These are phyloP conservation scores for Buteo buteo DNA, from an alignment of 2,113 vertebrate genomes.

Conservation along the genomic window DNA sequence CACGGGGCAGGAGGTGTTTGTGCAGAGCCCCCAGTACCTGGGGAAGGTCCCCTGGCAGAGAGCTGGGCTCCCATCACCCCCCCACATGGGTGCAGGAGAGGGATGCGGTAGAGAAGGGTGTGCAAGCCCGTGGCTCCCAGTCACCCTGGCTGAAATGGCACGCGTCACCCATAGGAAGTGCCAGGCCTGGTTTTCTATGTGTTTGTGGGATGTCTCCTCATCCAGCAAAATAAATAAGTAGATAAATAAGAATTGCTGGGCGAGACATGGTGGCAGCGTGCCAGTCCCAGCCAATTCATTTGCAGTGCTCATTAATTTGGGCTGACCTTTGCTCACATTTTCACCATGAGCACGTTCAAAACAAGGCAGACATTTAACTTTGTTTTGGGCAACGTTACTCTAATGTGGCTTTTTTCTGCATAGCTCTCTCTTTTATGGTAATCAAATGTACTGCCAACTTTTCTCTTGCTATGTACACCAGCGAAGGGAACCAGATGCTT, in stretches of 20 bases:
- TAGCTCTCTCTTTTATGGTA: constrained; percentile 77
- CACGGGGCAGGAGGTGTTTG: not conserved
- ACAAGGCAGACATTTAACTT: constrained; percentile 71
- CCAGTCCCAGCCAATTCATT: constrained; percentile 44
- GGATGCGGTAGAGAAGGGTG: not conserved
- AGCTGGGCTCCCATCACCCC: not conserved
- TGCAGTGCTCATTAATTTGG: constrained; percentile 63
- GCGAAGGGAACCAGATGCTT: constrained; percentile 79
- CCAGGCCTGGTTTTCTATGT: not conserved
- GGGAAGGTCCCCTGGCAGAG: not conserved
- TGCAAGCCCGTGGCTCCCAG: accelerated
- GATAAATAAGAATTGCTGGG: constrained; percentile 4
- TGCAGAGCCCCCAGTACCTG: not conserved
- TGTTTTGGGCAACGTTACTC: constrained; percentile 70
- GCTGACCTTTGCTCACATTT: constrained; percentile 62
- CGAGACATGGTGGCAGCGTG: constrained; percentile 8
- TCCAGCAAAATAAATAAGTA: constrained; percentile 7
- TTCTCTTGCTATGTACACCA: constrained; percentile 74
- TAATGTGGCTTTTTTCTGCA: constrained; percentile 73
- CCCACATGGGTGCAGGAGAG: not conserved
- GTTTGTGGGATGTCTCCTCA: constrained; percentile 32
- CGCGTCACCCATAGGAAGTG: not conserved
- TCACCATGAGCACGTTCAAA: constrained; percentile 55
- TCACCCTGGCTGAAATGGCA: accelerated
- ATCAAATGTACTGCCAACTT: constrained; percentile 79